These are phyloP conservation scores for Sebastes steindachneri DNA, from an alignment of 2,797 vertebrate genomes.

Conservation along the genomic window DNA sequence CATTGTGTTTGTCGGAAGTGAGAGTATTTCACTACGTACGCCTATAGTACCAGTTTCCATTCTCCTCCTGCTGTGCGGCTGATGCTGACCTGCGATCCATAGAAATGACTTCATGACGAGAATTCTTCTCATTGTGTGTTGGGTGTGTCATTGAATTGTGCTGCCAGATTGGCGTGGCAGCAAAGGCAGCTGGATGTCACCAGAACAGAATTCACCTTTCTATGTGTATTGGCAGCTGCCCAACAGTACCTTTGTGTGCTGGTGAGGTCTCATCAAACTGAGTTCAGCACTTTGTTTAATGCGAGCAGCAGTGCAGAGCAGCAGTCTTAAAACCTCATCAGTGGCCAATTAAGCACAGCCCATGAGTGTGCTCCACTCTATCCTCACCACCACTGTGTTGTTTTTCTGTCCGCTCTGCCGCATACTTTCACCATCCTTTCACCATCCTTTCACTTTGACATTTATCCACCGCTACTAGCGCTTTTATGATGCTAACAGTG, in stretches of 20 bases:
- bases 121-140: slow-evolving; percentile 62
- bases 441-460: slow-evolving; percentile 38
- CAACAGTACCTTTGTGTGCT: slow-evolving; percentile 8
- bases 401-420: slow-evolving; percentile 20
- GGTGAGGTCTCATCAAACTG: slow-evolving; percentile 28
- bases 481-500: slow-evolving; percentile 49
- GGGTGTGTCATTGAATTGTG: slow-evolving; percentile 27
- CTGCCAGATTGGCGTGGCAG: slow-evolving; percentile 34
- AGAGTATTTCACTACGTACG: slow-evolving; percentile 2
- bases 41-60: slow-evolving; percentile 12
- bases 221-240: slow-evolving; percentile 24
- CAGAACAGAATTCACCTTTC: slow-evolving; percentile 60
- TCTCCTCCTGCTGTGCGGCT: slow-evolving; percentile 5
- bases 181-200: slow-evolving; percentile 55
- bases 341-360: slow-evolving; percentile 30
- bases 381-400: slow-evolving; percentile 3
- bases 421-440: slow-evolving; percentile 48
- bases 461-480: slow-evolving; percentile 5
- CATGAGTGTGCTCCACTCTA: slow-evolving; percentile 22
- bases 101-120: slow-evolving; percentile 50
- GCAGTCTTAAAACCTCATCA: slow-evolving; percentile 44
- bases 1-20: background rate
- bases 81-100: slow-evolving; percentile 37
- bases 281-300: slow-evolving; percentile 50
- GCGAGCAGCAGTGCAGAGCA: slow-evolving; percentile 7